phyloP scores from a whole-genome alignment of 2,113 vertebrate species.

The Gulo gulo region DNA sequence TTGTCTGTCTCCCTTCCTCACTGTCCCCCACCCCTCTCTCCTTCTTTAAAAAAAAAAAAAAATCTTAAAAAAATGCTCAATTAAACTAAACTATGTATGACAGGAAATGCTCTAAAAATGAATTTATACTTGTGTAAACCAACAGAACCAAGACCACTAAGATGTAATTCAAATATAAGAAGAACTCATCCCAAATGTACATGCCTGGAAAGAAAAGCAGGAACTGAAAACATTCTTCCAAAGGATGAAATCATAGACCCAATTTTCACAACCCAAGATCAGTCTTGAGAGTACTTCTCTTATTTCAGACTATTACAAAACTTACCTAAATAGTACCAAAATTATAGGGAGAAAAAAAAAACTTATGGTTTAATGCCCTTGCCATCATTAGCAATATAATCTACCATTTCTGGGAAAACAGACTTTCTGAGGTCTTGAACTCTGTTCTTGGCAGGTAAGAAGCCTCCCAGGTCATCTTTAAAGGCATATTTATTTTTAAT shows the following conservation, averaged over 20 bases:
- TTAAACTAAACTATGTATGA: slow-evolving; percentile 20
- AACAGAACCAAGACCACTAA: not conserved
- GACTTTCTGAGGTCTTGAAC: slow-evolving; percentile 27
- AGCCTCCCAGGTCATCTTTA: slow-evolving; percentile 26
- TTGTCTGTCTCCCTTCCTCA: not conserved
- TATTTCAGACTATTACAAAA: slow-evolving; percentile 28
- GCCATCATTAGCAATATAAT: slow-evolving; percentile 24
- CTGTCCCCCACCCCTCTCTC: not conserved
- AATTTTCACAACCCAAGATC: slow-evolving; percentile 32
- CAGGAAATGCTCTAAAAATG: not conserved
- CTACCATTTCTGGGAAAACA: slow-evolving; percentile 44
- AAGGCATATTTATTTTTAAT: slow-evolving; percentile 58
- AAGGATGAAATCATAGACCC: slow-evolving; percentile 1
- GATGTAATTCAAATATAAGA: not conserved
- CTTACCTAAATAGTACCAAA: slow-evolving; percentile 5
- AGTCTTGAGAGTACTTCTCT: not conserved
- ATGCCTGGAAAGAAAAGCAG: not conserved
- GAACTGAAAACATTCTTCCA: slow-evolving; percentile 9
- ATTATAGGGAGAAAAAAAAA: not conserved
- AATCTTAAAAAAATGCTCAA: not conserved
- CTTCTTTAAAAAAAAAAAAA: slow-evolving; percentile 42
- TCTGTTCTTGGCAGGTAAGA: slow-evolving; percentile 49
- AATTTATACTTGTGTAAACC: not conserved
- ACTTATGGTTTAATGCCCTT: not conserved
- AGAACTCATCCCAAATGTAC: not conserved